Evolutionary conservation across 2,888 invertebrate species (phyloP).

Genomic region (Drosophila rellima): DNA sequence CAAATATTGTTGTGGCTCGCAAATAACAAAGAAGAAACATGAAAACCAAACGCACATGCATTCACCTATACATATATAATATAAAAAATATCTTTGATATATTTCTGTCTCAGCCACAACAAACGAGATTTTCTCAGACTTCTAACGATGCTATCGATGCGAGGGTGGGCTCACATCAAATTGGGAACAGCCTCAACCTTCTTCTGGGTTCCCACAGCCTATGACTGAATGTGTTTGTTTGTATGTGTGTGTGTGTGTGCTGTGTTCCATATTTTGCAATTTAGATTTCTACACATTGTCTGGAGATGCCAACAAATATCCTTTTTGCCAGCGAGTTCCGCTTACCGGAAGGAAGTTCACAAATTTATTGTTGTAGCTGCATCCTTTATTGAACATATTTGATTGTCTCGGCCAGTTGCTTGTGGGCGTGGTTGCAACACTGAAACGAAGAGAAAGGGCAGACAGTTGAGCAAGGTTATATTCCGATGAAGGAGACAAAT

Average conservation of each 20-base stretch:
- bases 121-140: slow-evolving; percentile 75
- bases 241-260: slow-evolving; percentile 13
- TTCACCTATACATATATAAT: not conserved
- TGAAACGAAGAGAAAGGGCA: not conserved
- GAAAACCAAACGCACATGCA: slow-evolving; percentile 5
- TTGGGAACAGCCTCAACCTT: slow-evolving; percentile 59
- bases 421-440: slow-evolving; percentile 32
- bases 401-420: slow-evolving; percentile 26
- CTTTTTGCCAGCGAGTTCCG: slow-evolving; percentile 63
- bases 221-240: not conserved
- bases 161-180: slow-evolving; percentile 79
- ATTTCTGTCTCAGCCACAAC: slow-evolving; percentile 61
- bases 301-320: slow-evolving; percentile 57
- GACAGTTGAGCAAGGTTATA: not conserved
- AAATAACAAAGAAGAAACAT: slow-evolving; percentile 38
- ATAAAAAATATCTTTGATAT: slow-evolving; percentile 20
- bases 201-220: slow-evolving; percentile 61
- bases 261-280: slow-evolving; percentile 77
- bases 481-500: not conserved
- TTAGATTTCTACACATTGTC: slow-evolving; percentile 72
- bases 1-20: slow-evolving; percentile 56
- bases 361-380: slow-evolving; percentile 46
- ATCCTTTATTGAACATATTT: slow-evolving; percentile 34
- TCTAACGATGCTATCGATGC: slow-evolving; percentile 69
- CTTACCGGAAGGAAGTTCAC: slow-evolving; percentile 77